Conservation (phyloP, 2,797 vertebrate species). For the Catostomus latipinnis region DNA sequence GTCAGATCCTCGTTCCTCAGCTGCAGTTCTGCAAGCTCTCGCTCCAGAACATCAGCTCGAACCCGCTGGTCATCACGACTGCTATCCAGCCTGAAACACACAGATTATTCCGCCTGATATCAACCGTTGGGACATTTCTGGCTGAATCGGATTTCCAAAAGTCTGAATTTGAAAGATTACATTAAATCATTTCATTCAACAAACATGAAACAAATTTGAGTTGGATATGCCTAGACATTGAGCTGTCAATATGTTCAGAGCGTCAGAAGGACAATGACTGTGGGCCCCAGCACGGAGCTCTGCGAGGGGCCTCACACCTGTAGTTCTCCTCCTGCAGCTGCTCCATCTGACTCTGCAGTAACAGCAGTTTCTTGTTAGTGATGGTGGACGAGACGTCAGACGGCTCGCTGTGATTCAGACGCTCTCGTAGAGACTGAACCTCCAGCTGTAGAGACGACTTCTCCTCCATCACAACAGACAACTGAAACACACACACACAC, state of each 20-base stretch:
- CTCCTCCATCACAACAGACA: conserved; percentile 84
- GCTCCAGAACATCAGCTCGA: conserved; percentile 78
- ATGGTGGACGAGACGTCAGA: conserved; percentile 73
- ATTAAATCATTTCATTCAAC: no score
- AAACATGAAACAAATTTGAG: no score
- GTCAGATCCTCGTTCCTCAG: conserved; percentile 87
- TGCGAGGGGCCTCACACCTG: conserved; percentile 74
- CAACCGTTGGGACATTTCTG: no score
- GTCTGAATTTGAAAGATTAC: no score
- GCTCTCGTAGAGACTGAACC: conserved; percentile 79
- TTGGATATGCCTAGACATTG: no score
- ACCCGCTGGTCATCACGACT: conserved; percentile 82
- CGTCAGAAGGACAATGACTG: neutral
- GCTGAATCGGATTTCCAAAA: no score
- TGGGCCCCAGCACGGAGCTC: neutral
- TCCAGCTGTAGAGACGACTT: conserved; percentile 80
- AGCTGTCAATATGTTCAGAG: no score
- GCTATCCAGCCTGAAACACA: conserved; percentile 81
- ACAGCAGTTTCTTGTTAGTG: conserved; percentile 86
- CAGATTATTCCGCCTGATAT: neutral
- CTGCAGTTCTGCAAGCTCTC: conserved; percentile 80
- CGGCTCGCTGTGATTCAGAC: conserved; percentile 71
- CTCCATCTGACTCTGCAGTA: conserved; percentile 91
- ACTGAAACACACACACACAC: conserved; percentile 66
- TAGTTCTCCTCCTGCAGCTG: conserved; percentile 94